Base-by-base conservation (phyloP, 2,113 vertebrate species). In the Ceratotherium simum region DNA sequence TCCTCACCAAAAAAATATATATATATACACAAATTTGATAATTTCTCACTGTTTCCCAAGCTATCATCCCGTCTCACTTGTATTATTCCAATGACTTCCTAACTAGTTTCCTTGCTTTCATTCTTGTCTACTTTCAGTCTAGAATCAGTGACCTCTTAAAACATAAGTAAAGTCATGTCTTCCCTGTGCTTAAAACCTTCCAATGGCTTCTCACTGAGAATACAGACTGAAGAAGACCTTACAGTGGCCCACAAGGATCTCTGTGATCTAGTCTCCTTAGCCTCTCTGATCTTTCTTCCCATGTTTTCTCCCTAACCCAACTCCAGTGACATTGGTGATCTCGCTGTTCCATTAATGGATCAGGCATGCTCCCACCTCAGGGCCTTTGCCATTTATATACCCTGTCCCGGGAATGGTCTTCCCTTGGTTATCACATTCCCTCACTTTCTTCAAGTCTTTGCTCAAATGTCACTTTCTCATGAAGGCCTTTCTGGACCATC, bases 351-450 rank as follows among this genome's bases (percentile, higher is more conserved):
- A 76, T 70, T 58, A 70, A 0, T 8, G 51, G 13, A 31, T 27
- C 25, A 2, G 18, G 14, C 73, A n/a, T 23, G 5, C 39, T 46
- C 67, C 65, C 46, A 60, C 2, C 2, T 12, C 9, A 21, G 2
- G 1, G 10, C 23, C 2, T 65, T 51, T 21, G 39, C 36, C 10
- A 13, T 4, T 17, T 51, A 12, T 31, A 16, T 0, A 11, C 9
- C 36, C 4, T n/a, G 0, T 16, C 13, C 27, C 67, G 46, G 27
- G 5, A 82, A 48, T 3, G 16, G n/a, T 33, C 14, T 80, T 73
- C n/a, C 25, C 8, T 81, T 21, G 36, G 21, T 0, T 25, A 29
- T 20, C 36, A 27, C 16, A 13, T 2, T 65, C 46, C 18, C 16
- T 58, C 14, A 58, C 33, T 90, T 79, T 42, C 48, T 90, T 33